Conservation (phyloP, 1,140 invertebrate species). For the Manduca sexta region DNA sequence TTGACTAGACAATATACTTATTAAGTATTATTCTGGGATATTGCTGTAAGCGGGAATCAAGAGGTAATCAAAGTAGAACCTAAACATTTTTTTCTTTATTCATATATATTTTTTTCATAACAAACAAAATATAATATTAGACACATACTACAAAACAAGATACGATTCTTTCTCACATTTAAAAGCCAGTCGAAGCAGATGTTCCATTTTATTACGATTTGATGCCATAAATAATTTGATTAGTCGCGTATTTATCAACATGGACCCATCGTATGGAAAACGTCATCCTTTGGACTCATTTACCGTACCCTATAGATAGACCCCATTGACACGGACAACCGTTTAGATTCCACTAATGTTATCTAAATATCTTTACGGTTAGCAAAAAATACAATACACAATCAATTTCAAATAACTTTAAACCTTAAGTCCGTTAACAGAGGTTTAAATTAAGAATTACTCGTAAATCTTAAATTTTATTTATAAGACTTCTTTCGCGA, state of each 20-base stretch:
- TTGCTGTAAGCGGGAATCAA: no score
- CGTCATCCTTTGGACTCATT: slow-evolving; percentile 44
- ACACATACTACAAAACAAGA: no score
- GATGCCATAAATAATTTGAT: slow-evolving; percentile 72
- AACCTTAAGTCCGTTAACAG: neutral
- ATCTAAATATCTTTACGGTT: slow-evolving; percentile 59
- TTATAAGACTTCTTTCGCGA: slow-evolving; percentile 30
- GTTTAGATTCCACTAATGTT: slow-evolving; percentile 70
- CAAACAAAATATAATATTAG: no score
- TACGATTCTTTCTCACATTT: neutral
- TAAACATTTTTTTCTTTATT: no score
- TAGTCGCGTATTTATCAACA: slow-evolving; percentile 70
- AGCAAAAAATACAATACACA: slow-evolving; percentile 6
- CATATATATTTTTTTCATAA: no score
- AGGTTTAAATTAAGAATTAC: neutral
- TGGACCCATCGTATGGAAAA: slow-evolving; percentile 57
- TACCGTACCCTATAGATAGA: slow-evolving; percentile 6
- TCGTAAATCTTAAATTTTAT: neutral
- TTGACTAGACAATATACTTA: no score
- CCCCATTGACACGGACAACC: slow-evolving; percentile 33
- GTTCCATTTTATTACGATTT: slow-evolving; percentile 59
- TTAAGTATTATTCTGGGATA: no score
- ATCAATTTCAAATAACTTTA: neutral
- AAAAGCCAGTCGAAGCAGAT: slow-evolving; percentile 30
- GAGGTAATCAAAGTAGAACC: no score